These are phyloP conservation scores for Pangasius macronema DNA, from an alignment of 2,797 vertebrate species.

Conservation along the genomic window DNA sequence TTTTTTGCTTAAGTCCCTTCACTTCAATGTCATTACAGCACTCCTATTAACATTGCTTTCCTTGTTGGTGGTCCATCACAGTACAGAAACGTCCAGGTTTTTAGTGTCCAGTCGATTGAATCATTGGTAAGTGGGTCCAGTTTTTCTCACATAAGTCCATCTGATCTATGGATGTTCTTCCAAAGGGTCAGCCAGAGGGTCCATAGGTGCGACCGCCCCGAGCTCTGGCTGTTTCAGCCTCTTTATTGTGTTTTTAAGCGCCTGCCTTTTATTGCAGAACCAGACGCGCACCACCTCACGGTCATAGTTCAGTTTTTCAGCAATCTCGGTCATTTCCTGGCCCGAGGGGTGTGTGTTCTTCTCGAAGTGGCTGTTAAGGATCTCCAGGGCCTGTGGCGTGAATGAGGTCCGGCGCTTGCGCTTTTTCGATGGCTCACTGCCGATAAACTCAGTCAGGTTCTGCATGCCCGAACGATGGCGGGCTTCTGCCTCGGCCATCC, in stretches of 20 bases:
- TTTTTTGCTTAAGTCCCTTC: conserved; percentile 85
- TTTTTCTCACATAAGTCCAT: conserved; percentile 15
- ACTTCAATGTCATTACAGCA: conserved; percentile 84
- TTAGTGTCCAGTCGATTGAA: conserved; percentile 78
- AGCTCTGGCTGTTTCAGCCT: conserved; percentile 96
- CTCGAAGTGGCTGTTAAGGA: conserved; percentile 99
- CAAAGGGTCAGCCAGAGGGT: conserved; percentile 91
- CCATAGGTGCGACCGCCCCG: conserved; percentile 80
- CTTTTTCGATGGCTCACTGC: conserved; percentile 99
- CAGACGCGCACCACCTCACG: conserved; percentile 99
- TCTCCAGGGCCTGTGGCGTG: conserved; percentile 99
- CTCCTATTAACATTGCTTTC: conserved; percentile 77
- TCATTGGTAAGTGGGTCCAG: conserved; percentile 49
- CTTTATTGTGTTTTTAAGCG: conserved; percentile 99
- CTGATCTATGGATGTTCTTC: conserved; percentile 89
- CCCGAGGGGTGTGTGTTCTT: conserved; percentile 99
- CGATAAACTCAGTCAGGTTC: conserved; percentile 99
- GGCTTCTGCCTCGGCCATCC: conserved; percentile 99
- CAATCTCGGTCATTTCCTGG: conserved; percentile 99
- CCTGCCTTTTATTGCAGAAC: conserved; percentile 99
- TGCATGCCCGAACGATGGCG: conserved; percentile 99
- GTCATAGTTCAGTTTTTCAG: conserved; percentile 99
- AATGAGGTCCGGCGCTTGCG: conserved; percentile 99
- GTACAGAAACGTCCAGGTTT: conserved; percentile 70
- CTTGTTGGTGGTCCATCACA: conserved; percentile 67